Conservation (phyloP, 2,888 invertebrate genomes). For the Physocephala rufipes region DNA sequence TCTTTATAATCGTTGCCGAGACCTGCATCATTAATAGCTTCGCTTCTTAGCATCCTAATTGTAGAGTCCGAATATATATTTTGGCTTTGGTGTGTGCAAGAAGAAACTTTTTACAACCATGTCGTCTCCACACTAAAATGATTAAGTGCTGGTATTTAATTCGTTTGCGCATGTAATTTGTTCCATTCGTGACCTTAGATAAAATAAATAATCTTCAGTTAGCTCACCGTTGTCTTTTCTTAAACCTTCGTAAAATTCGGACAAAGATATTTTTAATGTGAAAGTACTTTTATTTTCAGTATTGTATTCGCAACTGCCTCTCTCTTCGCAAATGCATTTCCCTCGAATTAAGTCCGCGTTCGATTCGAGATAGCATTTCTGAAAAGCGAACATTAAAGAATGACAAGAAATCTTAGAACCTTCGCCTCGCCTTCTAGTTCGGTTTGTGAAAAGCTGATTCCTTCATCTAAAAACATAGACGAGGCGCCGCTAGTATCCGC, state of each 20-base stretch:
- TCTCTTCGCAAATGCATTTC: too few relatives aligned
- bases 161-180: neutral
- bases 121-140: too few relatives aligned
- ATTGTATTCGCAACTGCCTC: neutral
- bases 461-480: neutral
- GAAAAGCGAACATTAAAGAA: too few relatives aligned
- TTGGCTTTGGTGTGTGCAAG: too few relatives aligned
- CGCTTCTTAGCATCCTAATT: slow-evolving; percentile 2
- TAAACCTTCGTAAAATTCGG: neutral
- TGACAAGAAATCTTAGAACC: too few relatives aligned
- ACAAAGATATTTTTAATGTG: neutral
- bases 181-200: neutral
- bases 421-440: too few relatives aligned
- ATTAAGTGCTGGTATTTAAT: too few relatives aligned
- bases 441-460: neutral
- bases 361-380: too few relatives aligned
- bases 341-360: too few relatives aligned
- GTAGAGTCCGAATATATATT: too few relatives aligned
- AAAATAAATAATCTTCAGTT: slow-evolving; percentile 7
- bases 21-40: neutral
- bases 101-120: too few relatives aligned
- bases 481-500: neutral
- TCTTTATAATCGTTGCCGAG: neutral
- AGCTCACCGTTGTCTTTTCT: neutral
- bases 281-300: neutral